These are phyloP conservation scores for Latrodectus geometricus DNA, from an alignment of 1,140 invertebrate genomes.

Conservation along the genomic window DNA sequence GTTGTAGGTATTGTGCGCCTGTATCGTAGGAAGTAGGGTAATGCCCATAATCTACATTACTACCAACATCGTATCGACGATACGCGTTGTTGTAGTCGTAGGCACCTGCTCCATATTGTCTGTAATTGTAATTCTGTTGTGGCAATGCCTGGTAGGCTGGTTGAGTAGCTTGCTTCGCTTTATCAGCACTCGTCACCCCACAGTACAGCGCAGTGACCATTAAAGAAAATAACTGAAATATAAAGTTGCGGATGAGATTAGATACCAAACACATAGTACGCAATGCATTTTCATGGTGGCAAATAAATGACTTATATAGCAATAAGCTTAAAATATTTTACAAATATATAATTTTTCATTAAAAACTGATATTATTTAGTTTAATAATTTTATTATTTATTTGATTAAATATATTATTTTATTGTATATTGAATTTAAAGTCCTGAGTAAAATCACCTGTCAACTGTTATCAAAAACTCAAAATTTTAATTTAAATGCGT, in stretches of 20 bases:
- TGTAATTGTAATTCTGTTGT: not conserved
- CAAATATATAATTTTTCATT: no score
- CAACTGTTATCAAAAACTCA: no score
- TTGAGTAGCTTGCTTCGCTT: not conserved
- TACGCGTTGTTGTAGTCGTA: not conserved
- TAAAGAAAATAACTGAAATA: not conserved
- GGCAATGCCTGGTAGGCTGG: not conserved
- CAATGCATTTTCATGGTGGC: no score
- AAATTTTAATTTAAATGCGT: no score
- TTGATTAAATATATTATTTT: no score
- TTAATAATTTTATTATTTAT: no score
- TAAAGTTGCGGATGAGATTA: not conserved
- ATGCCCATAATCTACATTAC: not conserved
- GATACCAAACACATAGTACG: no score
- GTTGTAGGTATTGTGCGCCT: not conserved
- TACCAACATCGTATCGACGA: not conserved
- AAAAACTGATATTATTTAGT: no score
- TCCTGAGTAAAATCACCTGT: no score
- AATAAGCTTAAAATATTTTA: no score
- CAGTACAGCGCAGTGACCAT: not conserved
- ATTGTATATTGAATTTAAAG: no score
- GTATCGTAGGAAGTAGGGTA: not conserved
- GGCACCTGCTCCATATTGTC: not conserved
- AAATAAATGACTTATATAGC: no score
- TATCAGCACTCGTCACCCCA: not conserved